phyloP scores from a whole-genome alignment of 2,113 vertebrate genomes.

The Clarias batrachus region DNA sequence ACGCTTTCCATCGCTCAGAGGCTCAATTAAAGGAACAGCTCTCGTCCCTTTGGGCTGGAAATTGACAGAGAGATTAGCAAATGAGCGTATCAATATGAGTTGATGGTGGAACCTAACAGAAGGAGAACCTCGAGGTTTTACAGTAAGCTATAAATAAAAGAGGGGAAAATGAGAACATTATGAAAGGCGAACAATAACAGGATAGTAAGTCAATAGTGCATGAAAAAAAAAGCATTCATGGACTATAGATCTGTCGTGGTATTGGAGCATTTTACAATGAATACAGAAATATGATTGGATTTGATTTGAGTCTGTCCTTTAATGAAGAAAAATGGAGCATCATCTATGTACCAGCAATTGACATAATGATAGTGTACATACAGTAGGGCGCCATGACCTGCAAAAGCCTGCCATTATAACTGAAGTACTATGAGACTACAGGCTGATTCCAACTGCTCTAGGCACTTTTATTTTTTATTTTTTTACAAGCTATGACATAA shows the following conservation, averaged over 20 bases:
- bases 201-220: background rate
- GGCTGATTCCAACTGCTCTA: background rate
- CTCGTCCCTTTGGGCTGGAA: background rate
- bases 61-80: slow-evolving; percentile 41
- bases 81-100: slow-evolving; percentile 34
- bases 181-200: background rate
- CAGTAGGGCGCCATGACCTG: background rate
- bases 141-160: background rate
- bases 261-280: background rate
- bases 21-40: slow-evolving; percentile 34
- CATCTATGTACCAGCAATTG: background rate
- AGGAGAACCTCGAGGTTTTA: background rate
- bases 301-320: background rate
- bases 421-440: background rate
- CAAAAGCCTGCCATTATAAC: background rate
- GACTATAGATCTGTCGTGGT: background rate
- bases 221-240: background rate
- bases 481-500: background rate
- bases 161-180: background rate
- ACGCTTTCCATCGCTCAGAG: slow-evolving; percentile 41
- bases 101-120: background rate
- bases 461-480: background rate
- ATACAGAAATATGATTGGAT: background rate
- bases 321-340: background rate
- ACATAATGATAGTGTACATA: background rate